Conservation (phyloP, 2,888 invertebrate species). For the Entomobrya proxima region DNA sequence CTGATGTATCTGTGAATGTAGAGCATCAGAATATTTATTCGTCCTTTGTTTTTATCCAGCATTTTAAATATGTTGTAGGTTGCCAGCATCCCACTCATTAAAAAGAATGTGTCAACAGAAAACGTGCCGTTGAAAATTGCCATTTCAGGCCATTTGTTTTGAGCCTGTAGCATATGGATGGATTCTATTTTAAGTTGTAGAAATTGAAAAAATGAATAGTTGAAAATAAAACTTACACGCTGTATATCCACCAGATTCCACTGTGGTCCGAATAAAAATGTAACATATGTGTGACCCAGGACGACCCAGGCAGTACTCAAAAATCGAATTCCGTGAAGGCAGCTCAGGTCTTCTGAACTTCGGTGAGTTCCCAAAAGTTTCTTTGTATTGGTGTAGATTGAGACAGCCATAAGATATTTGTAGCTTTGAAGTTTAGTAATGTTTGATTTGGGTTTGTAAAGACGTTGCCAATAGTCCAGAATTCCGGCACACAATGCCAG, state of each 20-base stretch:
- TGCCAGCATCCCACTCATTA: conserved; percentile 82
- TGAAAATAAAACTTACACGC: conserved; percentile 79
- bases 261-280: conserved; percentile 78
- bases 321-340: conserved; percentile 85
- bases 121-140: conserved; percentile 82
- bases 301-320: conserved; percentile 82
- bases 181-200: no score
- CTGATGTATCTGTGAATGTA: conserved; percentile 81
- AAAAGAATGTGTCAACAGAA: conserved; percentile 83
- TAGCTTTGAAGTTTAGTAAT: not conserved
- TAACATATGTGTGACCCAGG: conserved; percentile 83
- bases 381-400: conserved; percentile 82
- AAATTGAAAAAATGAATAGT: not conserved
- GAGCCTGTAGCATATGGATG: not conserved
- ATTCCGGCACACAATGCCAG: not conserved
- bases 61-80: conserved; percentile 78
- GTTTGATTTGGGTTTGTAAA: not conserved
- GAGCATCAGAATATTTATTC: conserved; percentile 80
- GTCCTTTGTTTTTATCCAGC: conserved; percentile 77
- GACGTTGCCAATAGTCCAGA: conserved; percentile 18
- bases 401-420: conserved; percentile 80
- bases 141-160: conserved; percentile 76
- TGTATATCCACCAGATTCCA: conserved; percentile 81
- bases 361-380: conserved; percentile 80
- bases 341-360: conserved; percentile 80